These are phyloP conservation scores for Lycia hirtaria DNA, from an alignment of 2,888 invertebrate species.

Conservation along the genomic window DNA sequence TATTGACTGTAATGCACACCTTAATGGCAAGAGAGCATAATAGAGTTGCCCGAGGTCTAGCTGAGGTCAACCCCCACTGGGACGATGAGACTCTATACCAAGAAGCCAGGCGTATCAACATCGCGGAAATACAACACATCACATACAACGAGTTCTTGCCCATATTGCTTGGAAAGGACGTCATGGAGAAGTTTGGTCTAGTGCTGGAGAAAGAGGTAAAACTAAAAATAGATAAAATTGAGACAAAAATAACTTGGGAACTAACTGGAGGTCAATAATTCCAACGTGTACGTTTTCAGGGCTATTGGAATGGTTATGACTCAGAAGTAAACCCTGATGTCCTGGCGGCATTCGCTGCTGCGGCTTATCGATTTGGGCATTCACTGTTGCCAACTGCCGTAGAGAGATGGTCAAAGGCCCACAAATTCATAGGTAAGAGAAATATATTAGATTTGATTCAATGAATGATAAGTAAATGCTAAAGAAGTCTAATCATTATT, in stretches of 20 bases:
- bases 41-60: constrained; percentile 90
- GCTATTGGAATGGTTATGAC: constrained; percentile 94
- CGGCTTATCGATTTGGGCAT: constrained; percentile 96
- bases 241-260: neutral
- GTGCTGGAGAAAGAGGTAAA: constrained; percentile 91
- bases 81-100: constrained; percentile 96
- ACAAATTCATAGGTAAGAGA: constrained; percentile 93
- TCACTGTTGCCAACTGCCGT: constrained; percentile 95
- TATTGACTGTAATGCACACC: constrained; percentile 96
- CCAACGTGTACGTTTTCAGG: constrained; percentile 74
- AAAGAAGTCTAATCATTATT: neutral
- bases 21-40: constrained; percentile 97
- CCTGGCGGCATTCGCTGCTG: constrained; percentile 95
- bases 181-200: constrained; percentile 96
- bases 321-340: constrained; percentile 94
- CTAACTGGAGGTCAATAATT: neutral
- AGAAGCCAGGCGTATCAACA: constrained; percentile 93
- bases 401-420: constrained; percentile 97
- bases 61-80: constrained; percentile 95
- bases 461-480: neutral
- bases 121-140: constrained; percentile 95
- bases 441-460: too few relatives aligned
- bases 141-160: constrained; percentile 96
- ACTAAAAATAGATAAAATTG: neutral
- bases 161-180: constrained; percentile 94